A percentile compares a stretch with the other conserved stretches of the same genome.
Evolutionary conservation across 2,888 invertebrate species (phyloP).

Genomic region (Kuschelorhynchus macadamiae): DNA sequence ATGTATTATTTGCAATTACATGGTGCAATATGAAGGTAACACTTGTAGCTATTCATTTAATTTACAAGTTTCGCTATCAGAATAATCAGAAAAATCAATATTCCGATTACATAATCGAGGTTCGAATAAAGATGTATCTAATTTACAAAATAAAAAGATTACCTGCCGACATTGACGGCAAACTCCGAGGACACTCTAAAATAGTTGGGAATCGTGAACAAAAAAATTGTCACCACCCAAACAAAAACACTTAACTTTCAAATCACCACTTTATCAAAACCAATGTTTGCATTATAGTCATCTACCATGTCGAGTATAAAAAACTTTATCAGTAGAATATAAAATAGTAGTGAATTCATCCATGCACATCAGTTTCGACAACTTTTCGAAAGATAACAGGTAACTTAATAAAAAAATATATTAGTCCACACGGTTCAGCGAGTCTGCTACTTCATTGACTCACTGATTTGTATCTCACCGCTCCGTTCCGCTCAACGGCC

Average conservation of each 20-base stretch:
- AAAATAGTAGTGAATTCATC: slow-evolving; percentile 2
- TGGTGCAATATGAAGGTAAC: too few relatives aligned
- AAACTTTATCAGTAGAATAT: background rate
- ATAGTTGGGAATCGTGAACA: slow-evolving; percentile 58
- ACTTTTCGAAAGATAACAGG: slow-evolving; percentile 7
- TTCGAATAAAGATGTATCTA: too few relatives aligned
- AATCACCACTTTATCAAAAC: background rate
- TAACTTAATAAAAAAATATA: background rate
- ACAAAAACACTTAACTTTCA: slow-evolving; percentile 14
- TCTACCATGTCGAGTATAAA: background rate
- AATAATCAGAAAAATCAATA: too few relatives aligned
- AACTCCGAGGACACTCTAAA: slow-evolving; percentile 61
- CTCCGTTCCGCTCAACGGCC: slow-evolving; percentile 16
- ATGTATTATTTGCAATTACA: too few relatives aligned
- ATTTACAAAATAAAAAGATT: too few relatives aligned
- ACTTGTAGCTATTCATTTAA: too few relatives aligned
- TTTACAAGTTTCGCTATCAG: too few relatives aligned
- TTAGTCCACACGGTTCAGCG: background rate
- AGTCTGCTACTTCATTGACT: slow-evolving; percentile 10
- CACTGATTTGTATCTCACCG: slow-evolving; percentile 16
- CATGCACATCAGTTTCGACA: background rate
- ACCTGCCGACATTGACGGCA: slow-evolving; percentile 67
- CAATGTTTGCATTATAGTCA: slow-evolving; percentile 8
- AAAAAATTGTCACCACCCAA: slow-evolving; percentile 20
- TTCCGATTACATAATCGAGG: too few relatives aligned